These are phyloP conservation scores for Psittacula echo DNA, from an alignment of 2,797 vertebrate genomes.

Conservation along the genomic window DNA sequence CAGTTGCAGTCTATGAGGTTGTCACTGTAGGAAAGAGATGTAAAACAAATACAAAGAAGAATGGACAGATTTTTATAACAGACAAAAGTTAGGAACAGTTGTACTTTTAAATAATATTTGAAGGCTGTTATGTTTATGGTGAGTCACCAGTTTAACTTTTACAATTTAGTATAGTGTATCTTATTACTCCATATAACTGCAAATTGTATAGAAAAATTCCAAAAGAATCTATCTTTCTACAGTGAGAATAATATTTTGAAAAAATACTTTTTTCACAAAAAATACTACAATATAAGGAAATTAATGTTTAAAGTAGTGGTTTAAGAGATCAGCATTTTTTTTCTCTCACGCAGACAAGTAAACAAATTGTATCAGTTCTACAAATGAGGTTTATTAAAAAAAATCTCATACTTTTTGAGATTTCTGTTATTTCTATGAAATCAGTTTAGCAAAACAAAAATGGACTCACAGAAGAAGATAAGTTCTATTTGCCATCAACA, in stretches of 20 bases:
- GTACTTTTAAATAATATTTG: conserved; percentile 12
- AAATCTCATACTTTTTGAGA: accelerated
- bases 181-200: background rate
- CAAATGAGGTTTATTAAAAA: background rate
- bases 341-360: background rate
- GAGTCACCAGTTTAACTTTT: conserved; percentile 51
- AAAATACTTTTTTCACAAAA: background rate
- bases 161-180: background rate
- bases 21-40: conserved; percentile 18
- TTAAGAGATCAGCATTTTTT: background rate
- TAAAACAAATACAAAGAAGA: conserved; percentile 37
- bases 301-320: background rate
- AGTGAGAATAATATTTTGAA: background rate
- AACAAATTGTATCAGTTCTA: background rate
- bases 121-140: background rate
- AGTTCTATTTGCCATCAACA: background rate
- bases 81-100: background rate
- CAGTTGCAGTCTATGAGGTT: conserved; percentile 12
- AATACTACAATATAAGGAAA: background rate
- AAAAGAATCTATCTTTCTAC: background rate
- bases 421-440: background rate
- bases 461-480: background rate
- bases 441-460: background rate
- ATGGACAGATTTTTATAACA: conserved; percentile 30
- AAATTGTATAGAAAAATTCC: background rate